A percentile compares a stretch with the other conserved stretches of the same genome.
phyloP scores from a whole-genome alignment of 2,113 vertebrate genomes.

The Lasiurus cinereus region DNA sequence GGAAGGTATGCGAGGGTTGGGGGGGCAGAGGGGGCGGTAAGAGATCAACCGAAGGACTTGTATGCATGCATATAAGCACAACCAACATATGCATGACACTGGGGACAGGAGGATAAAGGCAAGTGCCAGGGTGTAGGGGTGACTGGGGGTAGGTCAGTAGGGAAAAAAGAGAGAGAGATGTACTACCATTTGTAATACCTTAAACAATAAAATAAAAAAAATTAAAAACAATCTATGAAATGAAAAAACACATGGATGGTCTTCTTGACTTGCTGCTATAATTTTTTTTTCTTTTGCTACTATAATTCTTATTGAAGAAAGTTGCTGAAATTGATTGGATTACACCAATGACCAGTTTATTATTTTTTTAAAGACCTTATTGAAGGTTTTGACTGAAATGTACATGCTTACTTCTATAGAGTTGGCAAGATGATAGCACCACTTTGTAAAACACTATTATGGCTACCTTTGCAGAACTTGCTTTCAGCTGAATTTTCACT shows the following conservation, averaged over 20 bases:
- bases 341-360: neutral
- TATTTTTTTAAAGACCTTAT: neutral
- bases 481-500: constrained; percentile 55
- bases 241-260: neutral
- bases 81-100: too few species aligned
- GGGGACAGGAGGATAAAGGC: too few species aligned
- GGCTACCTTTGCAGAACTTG: neutral
- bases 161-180: too few species aligned
- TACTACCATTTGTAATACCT: too few species aligned
- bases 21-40: too few species aligned
- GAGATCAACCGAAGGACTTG: too few species aligned
- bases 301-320: constrained; percentile 15
- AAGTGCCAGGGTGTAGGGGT: too few species aligned
- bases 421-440: neutral
- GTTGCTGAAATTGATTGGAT: constrained; percentile 4
- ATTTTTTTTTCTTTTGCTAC: neutral
- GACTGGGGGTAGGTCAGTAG: too few species aligned
- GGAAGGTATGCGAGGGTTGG: too few species aligned
- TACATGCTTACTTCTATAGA: neutral
- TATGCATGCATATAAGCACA: too few species aligned
- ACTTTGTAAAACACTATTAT: constrained; percentile 20
- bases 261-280: neutral
- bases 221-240: neutral
- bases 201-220: too few species aligned
- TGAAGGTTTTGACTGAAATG: neutral